Conservation (phyloP, 2,797 vertebrate genomes). For the Tiaroga cobitis region DNA sequence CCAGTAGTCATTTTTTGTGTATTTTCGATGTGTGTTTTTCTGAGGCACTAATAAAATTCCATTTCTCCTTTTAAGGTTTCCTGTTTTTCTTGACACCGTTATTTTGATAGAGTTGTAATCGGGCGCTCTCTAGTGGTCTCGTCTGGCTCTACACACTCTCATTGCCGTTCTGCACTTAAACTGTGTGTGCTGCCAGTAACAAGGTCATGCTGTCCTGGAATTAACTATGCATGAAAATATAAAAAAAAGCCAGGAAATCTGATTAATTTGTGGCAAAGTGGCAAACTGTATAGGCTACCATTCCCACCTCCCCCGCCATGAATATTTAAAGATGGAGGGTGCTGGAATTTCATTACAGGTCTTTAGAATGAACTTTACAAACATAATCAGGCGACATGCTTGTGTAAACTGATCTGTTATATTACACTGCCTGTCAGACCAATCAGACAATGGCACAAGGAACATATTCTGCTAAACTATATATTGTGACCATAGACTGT, state of each 20-base stretch:
- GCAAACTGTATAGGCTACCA: constrained; percentile 4
- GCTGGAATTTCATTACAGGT: constrained; percentile 16
- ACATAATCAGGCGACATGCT: neutral
- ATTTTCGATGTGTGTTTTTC: neutral
- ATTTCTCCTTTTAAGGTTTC: neutral
- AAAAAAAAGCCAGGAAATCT: constrained; percentile 5
- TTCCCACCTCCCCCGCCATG: neutral
- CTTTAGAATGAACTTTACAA: constrained; percentile 13
- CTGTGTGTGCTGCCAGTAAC: neutral
- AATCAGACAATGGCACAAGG: neutral
- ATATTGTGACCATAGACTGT: neutral
- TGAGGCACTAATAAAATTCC: neutral
- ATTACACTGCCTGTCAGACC: neutral
- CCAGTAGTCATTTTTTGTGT: too few species aligned
- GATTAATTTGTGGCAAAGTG: constrained; percentile 20
- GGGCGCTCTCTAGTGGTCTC: constrained; percentile 46
- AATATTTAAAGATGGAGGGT: neutral
- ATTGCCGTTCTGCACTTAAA: neutral
- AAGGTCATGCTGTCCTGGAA: constrained; percentile 11
- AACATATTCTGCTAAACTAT: neutral
- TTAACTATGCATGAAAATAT: constrained; percentile 34
- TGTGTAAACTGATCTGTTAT: constrained; percentile 29
- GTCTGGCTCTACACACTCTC: neutral
- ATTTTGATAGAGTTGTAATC: neutral
- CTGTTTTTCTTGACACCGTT: neutral